Evolutionary conservation across 2,797 vertebrate species (phyloP).

Genomic region (Glyptemys insculpta): DNA sequence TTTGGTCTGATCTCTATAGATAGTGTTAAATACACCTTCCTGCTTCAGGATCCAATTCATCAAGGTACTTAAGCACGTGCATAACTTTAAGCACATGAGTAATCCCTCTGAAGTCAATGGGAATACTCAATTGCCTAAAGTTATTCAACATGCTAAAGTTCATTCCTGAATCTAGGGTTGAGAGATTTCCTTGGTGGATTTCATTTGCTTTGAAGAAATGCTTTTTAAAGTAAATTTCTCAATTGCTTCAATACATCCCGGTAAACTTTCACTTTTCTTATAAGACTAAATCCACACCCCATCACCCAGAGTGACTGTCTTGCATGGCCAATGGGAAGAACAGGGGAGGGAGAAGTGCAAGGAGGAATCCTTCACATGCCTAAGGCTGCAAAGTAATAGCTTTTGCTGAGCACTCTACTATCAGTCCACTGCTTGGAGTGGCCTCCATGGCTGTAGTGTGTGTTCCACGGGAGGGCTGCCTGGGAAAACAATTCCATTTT

Average conservation of each 20-base stretch:
- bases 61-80: background rate
- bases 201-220: background rate
- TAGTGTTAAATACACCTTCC: background rate
- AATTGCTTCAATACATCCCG: background rate
- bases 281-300: background rate
- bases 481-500: too few relatives aligned
- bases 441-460: background rate
- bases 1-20: background rate
- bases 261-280: background rate
- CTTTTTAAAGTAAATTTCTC: background rate
- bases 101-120: background rate
- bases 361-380: background rate
- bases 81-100: background rate
- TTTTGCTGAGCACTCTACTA: background rate
- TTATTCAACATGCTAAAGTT: background rate
- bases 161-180: background rate
- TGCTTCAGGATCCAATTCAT: background rate
- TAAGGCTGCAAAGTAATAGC: background rate
- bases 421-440: background rate
- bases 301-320: background rate
- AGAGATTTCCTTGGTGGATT: background rate
- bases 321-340: background rate
- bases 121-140: background rate
- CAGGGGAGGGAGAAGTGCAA: background rate
- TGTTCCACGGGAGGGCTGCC: too few relatives aligned